A percentile compares a stretch with the other conserved stretches of the same genome.
Conservation (phyloP, 2,113 vertebrate genomes). For the Pangasianodon hypophthalmus region DNA sequence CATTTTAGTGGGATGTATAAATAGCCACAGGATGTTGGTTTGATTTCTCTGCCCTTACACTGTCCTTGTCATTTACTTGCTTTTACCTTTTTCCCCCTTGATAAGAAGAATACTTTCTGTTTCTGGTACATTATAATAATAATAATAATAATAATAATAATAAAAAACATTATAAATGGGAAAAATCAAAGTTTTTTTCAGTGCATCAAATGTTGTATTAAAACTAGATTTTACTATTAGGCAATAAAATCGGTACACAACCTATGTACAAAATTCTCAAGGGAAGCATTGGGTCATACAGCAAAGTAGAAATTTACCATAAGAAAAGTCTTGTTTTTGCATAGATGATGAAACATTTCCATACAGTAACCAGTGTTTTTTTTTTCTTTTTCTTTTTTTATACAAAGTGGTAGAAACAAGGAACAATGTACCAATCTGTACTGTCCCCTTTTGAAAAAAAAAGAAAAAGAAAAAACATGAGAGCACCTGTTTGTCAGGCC, state of each 20-base stretch:
- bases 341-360: constrained; percentile 52
- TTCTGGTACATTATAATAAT: constrained; percentile 5
- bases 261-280: constrained; percentile 33
- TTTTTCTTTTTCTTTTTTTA: neutral
- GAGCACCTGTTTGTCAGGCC: constrained; percentile 10
- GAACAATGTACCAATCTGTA: neutral
- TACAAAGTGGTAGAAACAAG: neutral
- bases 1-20: neutral
- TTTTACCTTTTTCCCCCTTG: neutral
- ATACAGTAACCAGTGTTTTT: constrained; percentile 16
- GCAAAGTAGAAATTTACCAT: constrained; percentile 43
- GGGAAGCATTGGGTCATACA: constrained; percentile 31
- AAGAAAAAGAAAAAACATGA: neutral
- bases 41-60: neutral
- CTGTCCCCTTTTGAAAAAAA: neutral
- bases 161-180: constrained; percentile 13
- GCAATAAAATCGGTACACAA: constrained; percentile 39
- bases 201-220: constrained; percentile 36
- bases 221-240: constrained; percentile 43
- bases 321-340: constrained; percentile 39
- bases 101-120: neutral
- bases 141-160: constrained; percentile 18
- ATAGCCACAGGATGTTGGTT: neutral
- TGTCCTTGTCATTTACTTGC: neutral
- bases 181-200: neutral